A percentile compares a stretch with the other conserved stretches of the same genome.
Evolutionary conservation across 2,797 vertebrate species (phyloP).

Genomic region (Passerculus sandwichensis): DNA sequence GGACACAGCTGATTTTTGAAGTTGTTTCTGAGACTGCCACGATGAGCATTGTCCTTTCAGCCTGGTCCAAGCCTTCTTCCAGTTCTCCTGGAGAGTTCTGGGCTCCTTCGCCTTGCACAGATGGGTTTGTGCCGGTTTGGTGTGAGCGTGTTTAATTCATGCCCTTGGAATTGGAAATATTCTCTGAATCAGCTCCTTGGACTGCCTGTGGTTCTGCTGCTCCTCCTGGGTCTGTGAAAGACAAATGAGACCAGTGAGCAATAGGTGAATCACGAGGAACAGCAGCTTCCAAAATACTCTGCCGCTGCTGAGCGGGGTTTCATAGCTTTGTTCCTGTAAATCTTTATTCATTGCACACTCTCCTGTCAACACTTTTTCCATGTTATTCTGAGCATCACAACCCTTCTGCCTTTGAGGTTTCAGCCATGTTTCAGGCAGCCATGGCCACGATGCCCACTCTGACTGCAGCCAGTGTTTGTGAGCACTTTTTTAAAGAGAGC

Average conservation of each 20-base stretch:
- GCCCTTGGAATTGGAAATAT: background rate
- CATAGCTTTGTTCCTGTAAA: background rate
- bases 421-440: background rate
- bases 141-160: background rate
- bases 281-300: background rate
- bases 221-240: background rate
- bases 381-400: background rate
- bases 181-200: background rate
- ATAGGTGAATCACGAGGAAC: background rate
- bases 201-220: background rate
- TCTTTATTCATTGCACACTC: background rate
- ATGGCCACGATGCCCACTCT: rapidly evolving
- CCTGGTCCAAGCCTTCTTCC: background rate
- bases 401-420: background rate
- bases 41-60: background rate
- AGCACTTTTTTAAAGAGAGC: background rate
- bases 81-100: rapidly evolving
- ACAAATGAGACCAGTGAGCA: background rate
- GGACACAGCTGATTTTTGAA: background rate
- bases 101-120: background rate
- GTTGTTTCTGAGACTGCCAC: background rate
- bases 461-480: background rate
- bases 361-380: background rate
- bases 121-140: background rate
- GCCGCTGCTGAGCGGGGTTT: background rate